Conservation (phyloP, 2,888 invertebrate genomes). For the Microplitis manilae region DNA sequence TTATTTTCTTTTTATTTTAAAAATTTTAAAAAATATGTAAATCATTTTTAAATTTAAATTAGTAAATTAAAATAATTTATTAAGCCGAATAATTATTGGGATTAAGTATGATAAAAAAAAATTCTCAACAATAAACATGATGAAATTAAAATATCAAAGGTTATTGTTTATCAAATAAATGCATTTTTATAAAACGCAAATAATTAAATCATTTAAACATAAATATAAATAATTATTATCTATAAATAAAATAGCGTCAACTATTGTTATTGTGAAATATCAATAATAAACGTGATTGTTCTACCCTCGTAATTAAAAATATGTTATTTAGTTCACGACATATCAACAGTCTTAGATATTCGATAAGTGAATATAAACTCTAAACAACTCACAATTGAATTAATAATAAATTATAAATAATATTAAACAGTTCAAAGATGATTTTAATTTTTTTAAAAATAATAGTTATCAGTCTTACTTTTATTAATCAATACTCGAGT, state of each 20-base stretch:
- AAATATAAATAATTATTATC: slow-evolving; percentile 3
- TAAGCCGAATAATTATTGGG: neutral
- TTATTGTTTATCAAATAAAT: slow-evolving; percentile 12
- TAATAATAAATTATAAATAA: neutral
- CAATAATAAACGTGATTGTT: neutral
- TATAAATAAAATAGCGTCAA: no score
- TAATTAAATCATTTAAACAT: neutral
- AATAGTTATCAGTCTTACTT: neutral
- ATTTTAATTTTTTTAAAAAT: neutral
- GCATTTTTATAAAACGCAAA: neutral
- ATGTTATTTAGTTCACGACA: neutral
- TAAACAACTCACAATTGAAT: neutral
- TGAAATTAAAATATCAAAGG: neutral
- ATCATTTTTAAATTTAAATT: neutral
- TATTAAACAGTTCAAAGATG: neutral
- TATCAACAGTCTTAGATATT: neutral
- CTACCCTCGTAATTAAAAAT: neutral
- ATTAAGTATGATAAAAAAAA: slow-evolving; percentile 10
- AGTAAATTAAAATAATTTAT: neutral
- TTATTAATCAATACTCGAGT: no score
- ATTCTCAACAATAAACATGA: neutral
- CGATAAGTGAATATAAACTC: neutral
- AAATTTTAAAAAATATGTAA: no score
- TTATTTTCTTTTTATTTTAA: no score
- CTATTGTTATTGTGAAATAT: neutral